Conservation (phyloP, 2,888 invertebrate species). For the Neocrepidodera transversa region DNA sequence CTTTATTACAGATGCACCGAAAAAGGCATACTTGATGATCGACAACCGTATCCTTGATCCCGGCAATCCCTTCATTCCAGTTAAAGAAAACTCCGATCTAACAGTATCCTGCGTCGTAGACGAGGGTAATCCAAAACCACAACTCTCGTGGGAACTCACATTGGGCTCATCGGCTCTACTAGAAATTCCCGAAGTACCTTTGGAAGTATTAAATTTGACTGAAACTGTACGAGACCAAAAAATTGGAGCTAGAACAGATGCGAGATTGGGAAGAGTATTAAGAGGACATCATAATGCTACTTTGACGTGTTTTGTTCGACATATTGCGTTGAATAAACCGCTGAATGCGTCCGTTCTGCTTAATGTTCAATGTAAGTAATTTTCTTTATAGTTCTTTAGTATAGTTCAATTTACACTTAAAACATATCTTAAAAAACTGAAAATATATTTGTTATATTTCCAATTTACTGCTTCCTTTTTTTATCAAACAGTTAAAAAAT, state of each 20-base stretch:
- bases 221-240: slow-evolving; percentile 55
- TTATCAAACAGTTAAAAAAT: no score
- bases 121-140: slow-evolving; percentile 77
- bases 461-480: no score
- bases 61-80: slow-evolving; percentile 87
- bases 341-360: slow-evolving; percentile 68
- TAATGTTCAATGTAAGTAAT: slow-evolving; percentile 72
- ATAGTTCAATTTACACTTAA: no score
- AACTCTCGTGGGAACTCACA: slow-evolving; percentile 70
- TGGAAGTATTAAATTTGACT: slow-evolving; percentile 63
- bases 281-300: slow-evolving; percentile 88
- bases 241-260: slow-evolving; percentile 67
- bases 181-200: slow-evolving; percentile 66
- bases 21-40: slow-evolving; percentile 84
- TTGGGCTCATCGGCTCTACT: slow-evolving; percentile 67
- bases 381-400: not conserved
- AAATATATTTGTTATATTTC: no score
- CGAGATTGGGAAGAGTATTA: slow-evolving; percentile 76
- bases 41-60: slow-evolving; percentile 85
- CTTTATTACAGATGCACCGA: slow-evolving; percentile 75
- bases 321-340: slow-evolving; percentile 66
- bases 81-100: slow-evolving; percentile 83
- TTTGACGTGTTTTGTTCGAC: slow-evolving; percentile 80
- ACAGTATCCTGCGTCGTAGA: slow-evolving; percentile 87
- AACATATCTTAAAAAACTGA: no score